These are phyloP conservation scores for Crotalus helleri DNA, from an alignment of 2,113 vertebrate genomes.

Conservation along the genomic window DNA sequence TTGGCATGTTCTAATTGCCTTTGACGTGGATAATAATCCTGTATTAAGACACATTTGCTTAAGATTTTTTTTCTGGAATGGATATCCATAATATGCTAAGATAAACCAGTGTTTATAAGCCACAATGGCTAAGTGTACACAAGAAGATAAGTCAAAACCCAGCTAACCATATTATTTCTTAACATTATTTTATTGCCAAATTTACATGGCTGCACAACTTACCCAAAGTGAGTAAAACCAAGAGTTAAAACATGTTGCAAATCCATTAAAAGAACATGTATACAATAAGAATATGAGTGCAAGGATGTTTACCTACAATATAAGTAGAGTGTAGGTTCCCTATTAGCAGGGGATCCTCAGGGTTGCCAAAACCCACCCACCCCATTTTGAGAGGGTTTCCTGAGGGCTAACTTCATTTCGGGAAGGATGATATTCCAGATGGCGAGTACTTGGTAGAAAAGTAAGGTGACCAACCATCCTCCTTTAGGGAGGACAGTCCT, in stretches of 20 bases:
- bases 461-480: no score
- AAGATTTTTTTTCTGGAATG: neutral
- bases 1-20: neutral
- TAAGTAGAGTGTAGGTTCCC: neutral
- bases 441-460: neutral
- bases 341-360: neutral
- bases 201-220: neutral
- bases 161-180: neutral
- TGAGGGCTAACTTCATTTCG: neutral
- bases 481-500: no score
- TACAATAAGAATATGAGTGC: neutral
- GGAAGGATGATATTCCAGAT: neutral
- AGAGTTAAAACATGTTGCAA: neutral
- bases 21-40: neutral
- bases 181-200: neutral
- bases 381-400: neutral
- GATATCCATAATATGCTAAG: neutral
- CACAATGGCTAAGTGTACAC: neutral
- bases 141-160: neutral
- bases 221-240: neutral
- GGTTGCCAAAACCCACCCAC: neutral
- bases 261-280: neutral
- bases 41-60: neutral
- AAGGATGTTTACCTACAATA: neutral
- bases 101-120: neutral